Base-by-base conservation (phyloP, 2,797 vertebrate species). In the Pogoniulus pusillus region DNA sequence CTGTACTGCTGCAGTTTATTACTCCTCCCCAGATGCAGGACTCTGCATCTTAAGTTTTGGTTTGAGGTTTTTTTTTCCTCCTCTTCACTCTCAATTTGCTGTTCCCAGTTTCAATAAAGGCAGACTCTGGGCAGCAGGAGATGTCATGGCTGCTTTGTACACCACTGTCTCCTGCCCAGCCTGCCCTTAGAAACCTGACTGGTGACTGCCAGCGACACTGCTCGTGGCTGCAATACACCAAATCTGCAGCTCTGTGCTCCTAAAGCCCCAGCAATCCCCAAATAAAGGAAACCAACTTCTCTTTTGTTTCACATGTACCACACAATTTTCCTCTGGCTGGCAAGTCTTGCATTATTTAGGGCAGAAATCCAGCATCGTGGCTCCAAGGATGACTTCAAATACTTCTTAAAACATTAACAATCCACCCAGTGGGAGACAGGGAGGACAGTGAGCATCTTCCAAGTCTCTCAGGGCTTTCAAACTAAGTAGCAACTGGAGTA, bases 351-450 rank as follows among this genome's bases (percentile, higher is more conserved):
- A 92, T 95, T 93, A 72, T 88, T 92, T 37, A 72, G 62, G 71
- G 75, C 93, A 92, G 75, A 92, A 89, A 94, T 79, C 83, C 94
- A 93, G 83, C 57, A 29, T 5, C 1, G 59, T 84, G 81, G 83
- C 83, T 92, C 62, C n/a, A 82, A 92, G 32, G 81, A 89, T 59
- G 85, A 72, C 63, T 95, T 93, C 95, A 69, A 80, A 58, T 75
- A 75, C 69, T 94, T 88, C 83, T 93, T 93, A 75, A 90, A 91
- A 72, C 72, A 92, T 76, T 70, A 88, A 88, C 16, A 88, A 68
- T 24, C 10, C 2, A 90, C 71, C 53, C 77, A 55, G 68, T 35
- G 54, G 45, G 82, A 76, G 37, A 63, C 7, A 47, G 10, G 58
- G 60, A 85, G 68, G 57, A 93, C 70, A 83, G 39, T 4, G 1